Evolutionary conservation across 2,888 invertebrate species (phyloP).

Genomic region (Lycaena phlaeas): DNA sequence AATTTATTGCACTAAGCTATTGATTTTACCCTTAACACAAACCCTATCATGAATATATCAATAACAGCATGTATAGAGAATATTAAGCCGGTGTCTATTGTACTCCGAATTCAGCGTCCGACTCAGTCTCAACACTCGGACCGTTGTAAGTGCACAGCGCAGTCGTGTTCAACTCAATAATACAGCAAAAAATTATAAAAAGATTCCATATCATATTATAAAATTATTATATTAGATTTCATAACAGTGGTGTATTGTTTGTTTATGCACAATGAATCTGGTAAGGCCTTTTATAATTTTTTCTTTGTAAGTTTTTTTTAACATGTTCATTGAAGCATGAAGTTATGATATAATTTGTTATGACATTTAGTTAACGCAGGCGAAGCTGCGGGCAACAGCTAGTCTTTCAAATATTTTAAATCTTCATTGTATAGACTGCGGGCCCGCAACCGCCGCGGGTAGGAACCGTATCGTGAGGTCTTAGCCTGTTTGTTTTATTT

Average conservation of each 20-base stretch:
- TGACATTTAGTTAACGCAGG: too few relatives aligned
- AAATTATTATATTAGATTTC: slow-evolving; percentile 45
- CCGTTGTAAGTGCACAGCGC: slow-evolving; percentile 42
- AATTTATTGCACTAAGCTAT: slow-evolving; percentile 35
- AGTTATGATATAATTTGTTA: slow-evolving; percentile 71
- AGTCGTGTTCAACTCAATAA: slow-evolving; percentile 46
- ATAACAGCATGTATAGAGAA: slow-evolving; percentile 32
- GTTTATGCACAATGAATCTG: slow-evolving; percentile 61
- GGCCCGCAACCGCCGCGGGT: too few relatives aligned
- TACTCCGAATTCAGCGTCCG: slow-evolving; percentile 39
- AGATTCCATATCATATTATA: slow-evolving; percentile 38
- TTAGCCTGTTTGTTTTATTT: too few relatives aligned
- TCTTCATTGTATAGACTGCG: too few relatives aligned
- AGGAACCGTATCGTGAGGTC: too few relatives aligned
- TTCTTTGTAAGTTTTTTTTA: slow-evolving; percentile 38
- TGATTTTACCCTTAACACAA: slow-evolving; percentile 47
- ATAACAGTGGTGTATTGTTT: slow-evolving; percentile 49
- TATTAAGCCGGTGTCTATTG: slow-evolving; percentile 51
- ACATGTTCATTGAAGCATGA: slow-evolving; percentile 52
- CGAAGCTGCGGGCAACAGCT: too few relatives aligned
- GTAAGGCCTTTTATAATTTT: slow-evolving; percentile 57
- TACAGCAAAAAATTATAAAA: slow-evolving; percentile 34
- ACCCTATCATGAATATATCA: slow-evolving; percentile 44
- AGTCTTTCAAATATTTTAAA: too few relatives aligned
- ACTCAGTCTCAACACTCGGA: slow-evolving; percentile 49